phyloP scores from a whole-genome alignment of 2,113 vertebrate genomes.

The Notothenia coriiceps region DNA sequence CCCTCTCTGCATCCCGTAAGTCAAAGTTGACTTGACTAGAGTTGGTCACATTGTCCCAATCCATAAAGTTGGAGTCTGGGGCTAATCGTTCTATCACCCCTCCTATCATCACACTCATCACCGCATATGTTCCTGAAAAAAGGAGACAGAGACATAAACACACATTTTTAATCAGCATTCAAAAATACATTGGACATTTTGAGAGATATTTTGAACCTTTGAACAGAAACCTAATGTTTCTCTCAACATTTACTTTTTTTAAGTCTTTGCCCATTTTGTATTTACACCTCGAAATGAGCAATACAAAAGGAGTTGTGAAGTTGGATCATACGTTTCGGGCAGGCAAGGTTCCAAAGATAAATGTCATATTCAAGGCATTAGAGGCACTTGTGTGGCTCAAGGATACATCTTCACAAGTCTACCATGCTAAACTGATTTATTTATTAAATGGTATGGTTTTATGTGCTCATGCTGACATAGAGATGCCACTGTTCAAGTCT shows the following conservation, averaged over 20 bases:
- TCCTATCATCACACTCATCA: slow-evolving; percentile 97
- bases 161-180: neutral
- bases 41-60: slow-evolving; percentile 75
- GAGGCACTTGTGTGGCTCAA: neutral
- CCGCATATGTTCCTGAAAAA: slow-evolving; percentile 90
- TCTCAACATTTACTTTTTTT: no score
- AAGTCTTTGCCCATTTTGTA: no score
- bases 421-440: neutral
- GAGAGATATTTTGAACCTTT: no score
- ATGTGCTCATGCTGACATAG: neutral
- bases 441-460: no score
- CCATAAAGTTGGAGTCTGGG: slow-evolving; percentile 83
- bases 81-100: slow-evolving; percentile 89
- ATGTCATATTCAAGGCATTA: neutral
- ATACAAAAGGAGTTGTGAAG: neutral
- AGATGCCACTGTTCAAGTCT: neutral
- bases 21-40: slow-evolving; percentile 53
- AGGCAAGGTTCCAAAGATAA: neutral
- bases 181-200: neutral
- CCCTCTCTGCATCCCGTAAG: slow-evolving; percentile 75
- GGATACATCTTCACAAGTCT: neutral
- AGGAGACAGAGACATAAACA: neutral
- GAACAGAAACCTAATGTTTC: no score
- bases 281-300: neutral
- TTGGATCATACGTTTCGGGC: neutral